phyloP scores from a whole-genome alignment of 2,113 vertebrate genomes.

The Eublepharis macularius region DNA sequence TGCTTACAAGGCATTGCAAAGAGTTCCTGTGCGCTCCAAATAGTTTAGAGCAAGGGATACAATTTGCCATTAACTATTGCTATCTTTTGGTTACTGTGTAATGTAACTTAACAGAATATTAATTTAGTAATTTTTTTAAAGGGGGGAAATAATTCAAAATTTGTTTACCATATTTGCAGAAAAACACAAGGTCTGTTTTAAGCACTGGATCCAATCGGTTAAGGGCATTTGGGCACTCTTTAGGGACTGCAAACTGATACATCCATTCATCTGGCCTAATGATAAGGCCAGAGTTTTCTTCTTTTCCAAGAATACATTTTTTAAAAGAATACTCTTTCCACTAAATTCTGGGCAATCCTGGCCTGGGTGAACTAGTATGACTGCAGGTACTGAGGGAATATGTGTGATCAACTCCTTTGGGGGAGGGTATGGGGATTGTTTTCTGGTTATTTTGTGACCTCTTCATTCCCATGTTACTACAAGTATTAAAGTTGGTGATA shows the following conservation, averaged over 20 bases:
- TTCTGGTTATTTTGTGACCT: constrained; percentile 12
- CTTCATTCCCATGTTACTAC: constrained; percentile 28
- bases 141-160: constrained; percentile 1
- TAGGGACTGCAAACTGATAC: background rate
- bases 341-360: constrained; percentile 23
- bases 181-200: background rate
- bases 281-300: constrained; percentile 37
- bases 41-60: background rate
- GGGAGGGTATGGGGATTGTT: background rate
- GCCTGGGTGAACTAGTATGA: constrained; percentile 18
- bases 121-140: background rate
- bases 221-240: background rate
- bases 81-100: background rate
- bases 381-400: background rate
- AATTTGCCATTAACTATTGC: background rate
- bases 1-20: background rate
- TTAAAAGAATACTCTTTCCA: background rate
- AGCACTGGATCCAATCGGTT: background rate
- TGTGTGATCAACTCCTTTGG: constrained; percentile 11
- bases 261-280: background rate
- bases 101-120: background rate
- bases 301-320: constrained; percentile 11
- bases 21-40: background rate
- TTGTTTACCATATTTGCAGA: background rate
- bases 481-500: constrained; percentile 22